These are phyloP conservation scores for Coenobita brevimanus DNA, from an alignment of 1,140 invertebrate species.

Conservation along the genomic window DNA sequence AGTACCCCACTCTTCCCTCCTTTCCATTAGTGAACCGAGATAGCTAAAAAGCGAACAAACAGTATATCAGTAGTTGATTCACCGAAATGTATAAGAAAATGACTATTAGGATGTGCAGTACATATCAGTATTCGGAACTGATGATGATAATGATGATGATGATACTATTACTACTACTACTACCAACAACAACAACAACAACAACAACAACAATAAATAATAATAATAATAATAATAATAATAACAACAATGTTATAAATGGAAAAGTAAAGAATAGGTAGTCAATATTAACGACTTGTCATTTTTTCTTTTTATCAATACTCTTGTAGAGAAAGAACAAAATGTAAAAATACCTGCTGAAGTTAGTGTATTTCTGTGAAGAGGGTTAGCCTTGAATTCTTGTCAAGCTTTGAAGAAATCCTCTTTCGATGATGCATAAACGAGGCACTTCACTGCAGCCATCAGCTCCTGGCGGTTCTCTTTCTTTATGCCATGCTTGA, in stretches of 20 bases:
- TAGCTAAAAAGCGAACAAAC: slow-evolving; percentile 6
- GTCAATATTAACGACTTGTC: no score
- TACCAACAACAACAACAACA: not conserved
- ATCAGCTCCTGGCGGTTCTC: not conserved
- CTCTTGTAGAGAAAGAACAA: not conserved
- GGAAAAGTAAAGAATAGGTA: no score
- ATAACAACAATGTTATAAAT: no score
- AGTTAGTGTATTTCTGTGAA: not conserved
- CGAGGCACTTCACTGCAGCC: not conserved
- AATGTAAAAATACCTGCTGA: not conserved
- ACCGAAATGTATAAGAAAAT: not conserved
- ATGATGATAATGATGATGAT: no score
- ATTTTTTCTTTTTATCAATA: not conserved
- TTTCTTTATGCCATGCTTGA: slow-evolving; percentile 10
- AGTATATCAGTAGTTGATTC: not conserved
- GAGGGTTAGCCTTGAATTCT: not conserved
- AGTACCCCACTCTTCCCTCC: slow-evolving; percentile 4
- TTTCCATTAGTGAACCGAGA: not conserved
- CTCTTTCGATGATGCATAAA: not conserved
- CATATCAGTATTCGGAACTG: slow-evolving; percentile 8
- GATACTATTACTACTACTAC: not conserved
- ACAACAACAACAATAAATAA: not conserved
- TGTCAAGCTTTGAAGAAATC: not conserved
- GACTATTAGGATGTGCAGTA: not conserved
- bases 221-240: not conserved